phyloP scores from a whole-genome alignment of 2,888 invertebrate genomes.

The Lamellibrachia satsuma region DNA sequence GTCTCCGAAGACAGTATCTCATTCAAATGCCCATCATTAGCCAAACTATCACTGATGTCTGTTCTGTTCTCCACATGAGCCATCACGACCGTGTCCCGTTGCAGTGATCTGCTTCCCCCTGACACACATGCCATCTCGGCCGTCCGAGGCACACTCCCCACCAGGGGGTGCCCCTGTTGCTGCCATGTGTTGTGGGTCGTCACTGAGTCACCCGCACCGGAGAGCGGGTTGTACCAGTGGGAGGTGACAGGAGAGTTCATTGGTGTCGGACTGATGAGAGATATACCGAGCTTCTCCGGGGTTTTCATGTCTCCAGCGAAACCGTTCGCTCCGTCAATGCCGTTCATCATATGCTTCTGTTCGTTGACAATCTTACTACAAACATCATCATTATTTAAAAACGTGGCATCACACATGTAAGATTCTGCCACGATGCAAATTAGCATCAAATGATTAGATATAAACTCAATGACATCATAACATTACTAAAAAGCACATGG shows the following conservation, averaged over 20 bases:
- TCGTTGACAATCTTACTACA: constrained; percentile 35
- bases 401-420: background rate
- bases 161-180: background rate
- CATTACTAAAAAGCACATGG: too few species aligned
- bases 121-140: background rate
- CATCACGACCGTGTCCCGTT: background rate
- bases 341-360: constrained; percentile 29
- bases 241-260: background rate
- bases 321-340: constrained; percentile 20
- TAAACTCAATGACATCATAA: too few species aligned
- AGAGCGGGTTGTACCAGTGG: background rate
- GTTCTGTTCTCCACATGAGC: background rate
- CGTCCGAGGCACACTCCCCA: background rate
- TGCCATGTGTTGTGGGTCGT: background rate
- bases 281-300: background rate
- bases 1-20: background rate
- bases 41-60: background rate
- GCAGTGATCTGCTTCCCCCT: background rate
- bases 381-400: background rate
- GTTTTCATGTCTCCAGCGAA: background rate
- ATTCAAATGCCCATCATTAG: background rate
- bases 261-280: background rate
- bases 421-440: background rate
- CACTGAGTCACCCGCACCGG: background rate
- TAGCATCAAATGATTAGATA: background rate